These are phyloP conservation scores for Scelioninae gen. 2 DNA, from an alignment of 2,888 invertebrate genomes.

Conservation along the genomic window DNA sequence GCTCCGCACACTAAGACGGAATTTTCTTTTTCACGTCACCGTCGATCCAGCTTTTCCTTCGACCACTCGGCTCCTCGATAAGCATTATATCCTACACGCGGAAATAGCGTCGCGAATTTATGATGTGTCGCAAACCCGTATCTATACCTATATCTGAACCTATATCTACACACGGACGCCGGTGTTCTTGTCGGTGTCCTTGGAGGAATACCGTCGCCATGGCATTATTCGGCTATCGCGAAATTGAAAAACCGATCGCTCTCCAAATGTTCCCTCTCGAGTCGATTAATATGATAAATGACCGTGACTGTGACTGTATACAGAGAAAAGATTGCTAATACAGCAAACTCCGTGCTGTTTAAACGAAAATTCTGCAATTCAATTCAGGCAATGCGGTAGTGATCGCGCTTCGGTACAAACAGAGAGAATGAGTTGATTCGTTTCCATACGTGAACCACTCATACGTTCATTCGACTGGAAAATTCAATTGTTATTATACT, in stretches of 20 bases:
- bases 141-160: conserved; percentile 7
- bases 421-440: no score
- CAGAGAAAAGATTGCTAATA: background rate
- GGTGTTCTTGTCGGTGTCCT: conserved; percentile 20
- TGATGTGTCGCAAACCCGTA: conserved; percentile 35
- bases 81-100: conserved; percentile 61
- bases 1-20: conserved; percentile 27
- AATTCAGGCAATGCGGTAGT: no score
- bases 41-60: conserved; percentile 53
- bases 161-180: conserved; percentile 10
- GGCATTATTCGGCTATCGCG: conserved; percentile 36
- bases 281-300: conserved; percentile 51
- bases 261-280: conserved; percentile 10
- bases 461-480: no score
- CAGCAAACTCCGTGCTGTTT: background rate
- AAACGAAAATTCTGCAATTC: no score
- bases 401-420: no score
- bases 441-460: no score
- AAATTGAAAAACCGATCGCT: conserved; percentile 50
- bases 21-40: conserved; percentile 52
- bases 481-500: no score
- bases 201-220: conserved; percentile 13
- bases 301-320: background rate
- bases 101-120: conserved; percentile 63
- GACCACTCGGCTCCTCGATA: conserved; percentile 56